These are phyloP conservation scores for Neodiprion fabricii DNA, from an alignment of 1,140 invertebrate species.

Conservation along the genomic window DNA sequence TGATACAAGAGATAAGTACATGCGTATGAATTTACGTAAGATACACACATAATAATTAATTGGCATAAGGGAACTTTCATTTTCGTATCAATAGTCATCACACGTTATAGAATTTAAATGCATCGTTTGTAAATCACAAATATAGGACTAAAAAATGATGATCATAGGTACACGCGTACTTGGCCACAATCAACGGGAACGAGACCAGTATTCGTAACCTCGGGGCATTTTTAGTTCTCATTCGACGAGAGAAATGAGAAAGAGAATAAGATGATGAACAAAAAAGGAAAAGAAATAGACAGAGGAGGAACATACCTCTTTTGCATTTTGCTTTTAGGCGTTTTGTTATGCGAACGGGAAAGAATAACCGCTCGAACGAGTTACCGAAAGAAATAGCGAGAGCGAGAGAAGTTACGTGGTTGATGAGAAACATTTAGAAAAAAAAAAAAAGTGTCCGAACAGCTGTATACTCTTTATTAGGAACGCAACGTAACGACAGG, in stretches of 20 bases:
- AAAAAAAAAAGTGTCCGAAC: background rate
- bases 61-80: background rate
- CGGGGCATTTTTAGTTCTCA: background rate
- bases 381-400: too few species aligned
- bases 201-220: background rate
- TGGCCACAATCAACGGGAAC: too few species aligned
- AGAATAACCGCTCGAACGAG: background rate
- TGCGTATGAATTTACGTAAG: background rate
- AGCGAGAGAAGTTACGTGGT: too few species aligned
- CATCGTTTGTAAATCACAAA: background rate
- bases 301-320: background rate
- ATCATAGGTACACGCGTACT: background rate
- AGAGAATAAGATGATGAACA: background rate
- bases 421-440: background rate
- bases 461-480: background rate
- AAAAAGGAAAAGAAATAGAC: background rate
- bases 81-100: background rate
- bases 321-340: conserved; percentile 1
- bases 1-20: background rate
- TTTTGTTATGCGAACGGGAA: background rate
- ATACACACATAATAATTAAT: too few species aligned
- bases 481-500: background rate
- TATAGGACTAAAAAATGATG: background rate
- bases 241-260: background rate
- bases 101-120: background rate